Conservation (phyloP, 2,797 vertebrate species). For the Syndactyla subalaris region DNA sequence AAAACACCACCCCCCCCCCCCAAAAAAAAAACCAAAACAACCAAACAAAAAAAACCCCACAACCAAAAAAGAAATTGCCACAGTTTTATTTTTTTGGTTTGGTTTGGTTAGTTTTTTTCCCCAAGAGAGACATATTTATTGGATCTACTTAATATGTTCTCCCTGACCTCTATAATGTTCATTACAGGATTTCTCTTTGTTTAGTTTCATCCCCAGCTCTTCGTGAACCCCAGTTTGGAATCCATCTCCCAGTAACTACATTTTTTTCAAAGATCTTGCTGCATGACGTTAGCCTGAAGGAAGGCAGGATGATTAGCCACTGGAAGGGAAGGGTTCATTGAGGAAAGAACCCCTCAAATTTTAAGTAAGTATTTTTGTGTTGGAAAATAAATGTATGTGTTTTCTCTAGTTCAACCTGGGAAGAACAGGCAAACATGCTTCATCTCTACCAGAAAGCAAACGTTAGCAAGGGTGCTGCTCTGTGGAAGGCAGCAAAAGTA, state of each 20-base stretch:
- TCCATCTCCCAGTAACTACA: not conserved
- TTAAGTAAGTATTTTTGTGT: not conserved
- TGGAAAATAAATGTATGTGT: not conserved
- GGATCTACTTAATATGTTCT: not conserved
- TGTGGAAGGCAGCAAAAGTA: conserved; percentile 43
- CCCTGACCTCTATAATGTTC: not conserved
- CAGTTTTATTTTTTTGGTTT: too few relatives aligned
- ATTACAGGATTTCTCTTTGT: not conserved
- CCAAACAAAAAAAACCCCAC: not conserved
- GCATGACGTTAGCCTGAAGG: not conserved
- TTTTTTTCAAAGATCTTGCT: not conserved
- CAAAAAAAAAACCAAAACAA: not conserved
- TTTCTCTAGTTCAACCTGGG: not conserved
- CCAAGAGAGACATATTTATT: not conserved
- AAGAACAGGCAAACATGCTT: not conserved
- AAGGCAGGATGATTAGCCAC: not conserved
- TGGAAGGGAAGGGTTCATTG: not conserved
- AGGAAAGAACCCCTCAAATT: not conserved
- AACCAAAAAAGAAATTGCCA: not conserved
- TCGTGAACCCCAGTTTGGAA: not conserved
- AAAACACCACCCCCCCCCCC: too few relatives aligned
- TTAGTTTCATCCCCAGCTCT: not conserved
- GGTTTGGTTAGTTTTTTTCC: not conserved
- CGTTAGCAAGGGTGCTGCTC: conserved; percentile 27
- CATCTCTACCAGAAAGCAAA: conserved; percentile 28